Evolutionary conservation across 2,797 vertebrate genomes (phyloP).

Genomic region (Tinamus major): DNA sequence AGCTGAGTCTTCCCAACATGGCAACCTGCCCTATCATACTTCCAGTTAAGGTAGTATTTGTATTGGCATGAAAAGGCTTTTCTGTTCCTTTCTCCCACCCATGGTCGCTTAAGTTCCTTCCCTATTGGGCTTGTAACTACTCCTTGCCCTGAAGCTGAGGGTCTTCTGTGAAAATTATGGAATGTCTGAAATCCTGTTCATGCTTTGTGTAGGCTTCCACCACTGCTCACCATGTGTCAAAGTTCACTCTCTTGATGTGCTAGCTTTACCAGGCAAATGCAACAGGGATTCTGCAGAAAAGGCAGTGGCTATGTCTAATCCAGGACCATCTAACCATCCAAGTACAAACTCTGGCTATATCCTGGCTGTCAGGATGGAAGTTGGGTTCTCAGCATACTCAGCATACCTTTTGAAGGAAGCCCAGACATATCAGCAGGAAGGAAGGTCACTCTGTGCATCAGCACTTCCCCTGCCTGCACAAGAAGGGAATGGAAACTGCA

Average conservation of each 20-base stretch:
- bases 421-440: background rate
- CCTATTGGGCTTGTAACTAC: background rate
- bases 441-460: fast-evolving
- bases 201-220: background rate
- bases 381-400: background rate
- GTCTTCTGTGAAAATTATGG: background rate
- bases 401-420: background rate
- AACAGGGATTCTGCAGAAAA: too few species aligned
- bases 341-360: too few species aligned
- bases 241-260: background rate
- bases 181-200: fast-evolving
- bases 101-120: background rate
- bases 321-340: too few species aligned
- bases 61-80: background rate
- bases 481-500: too few species aligned
- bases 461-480: background rate
- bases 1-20: background rate
- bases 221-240: background rate
- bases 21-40: background rate
- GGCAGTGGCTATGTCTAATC: too few species aligned
- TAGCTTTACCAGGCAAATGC: background rate
- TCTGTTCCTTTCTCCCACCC: background rate
- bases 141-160: background rate
- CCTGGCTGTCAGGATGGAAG: background rate
- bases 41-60: background rate